These are phyloP conservation scores for Ecliptopera silaceata DNA, from an alignment of 2,888 invertebrate genomes.

Conservation along the genomic window DNA sequence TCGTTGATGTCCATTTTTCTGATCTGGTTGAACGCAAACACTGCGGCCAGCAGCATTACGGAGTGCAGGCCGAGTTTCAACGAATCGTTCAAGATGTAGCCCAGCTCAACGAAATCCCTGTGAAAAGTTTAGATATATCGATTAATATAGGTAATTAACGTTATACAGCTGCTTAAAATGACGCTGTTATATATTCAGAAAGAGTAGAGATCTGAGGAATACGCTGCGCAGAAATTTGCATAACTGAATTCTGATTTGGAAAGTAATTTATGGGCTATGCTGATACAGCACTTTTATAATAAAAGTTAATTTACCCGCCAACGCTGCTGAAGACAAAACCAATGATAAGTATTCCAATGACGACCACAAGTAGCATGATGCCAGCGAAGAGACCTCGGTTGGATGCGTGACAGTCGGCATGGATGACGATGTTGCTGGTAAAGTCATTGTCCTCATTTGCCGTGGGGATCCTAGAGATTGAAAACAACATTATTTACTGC, in stretches of 20 bases:
- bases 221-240: no score
- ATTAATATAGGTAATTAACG: no score
- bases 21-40: constrained; percentile 85
- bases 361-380: constrained; percentile 81
- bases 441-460: constrained; percentile 76
- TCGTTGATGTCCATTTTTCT: constrained; percentile 86
- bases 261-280: no score
- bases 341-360: constrained; percentile 73
- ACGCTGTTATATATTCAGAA: no score
- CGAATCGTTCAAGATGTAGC: constrained; percentile 74
- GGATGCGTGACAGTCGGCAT: constrained; percentile 90
- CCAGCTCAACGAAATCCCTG: constrained; percentile 76
- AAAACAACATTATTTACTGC: background rate
- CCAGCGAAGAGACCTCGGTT: constrained; percentile 89
- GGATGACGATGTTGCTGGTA: constrained; percentile 83
- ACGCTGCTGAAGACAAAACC: constrained; percentile 79
- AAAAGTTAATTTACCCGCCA: constrained; percentile 52
- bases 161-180: no score
- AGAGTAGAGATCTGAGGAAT: no score
- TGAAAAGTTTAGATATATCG: constrained; percentile 38
- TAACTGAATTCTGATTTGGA: no score
- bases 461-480: constrained; percentile 62
- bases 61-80: constrained; percentile 81
- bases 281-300: background rate
- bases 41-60: constrained; percentile 82